These are phyloP conservation scores for Pelobates fuscus DNA, from an alignment of 2,113 vertebrate species.

Conservation along the genomic window DNA sequence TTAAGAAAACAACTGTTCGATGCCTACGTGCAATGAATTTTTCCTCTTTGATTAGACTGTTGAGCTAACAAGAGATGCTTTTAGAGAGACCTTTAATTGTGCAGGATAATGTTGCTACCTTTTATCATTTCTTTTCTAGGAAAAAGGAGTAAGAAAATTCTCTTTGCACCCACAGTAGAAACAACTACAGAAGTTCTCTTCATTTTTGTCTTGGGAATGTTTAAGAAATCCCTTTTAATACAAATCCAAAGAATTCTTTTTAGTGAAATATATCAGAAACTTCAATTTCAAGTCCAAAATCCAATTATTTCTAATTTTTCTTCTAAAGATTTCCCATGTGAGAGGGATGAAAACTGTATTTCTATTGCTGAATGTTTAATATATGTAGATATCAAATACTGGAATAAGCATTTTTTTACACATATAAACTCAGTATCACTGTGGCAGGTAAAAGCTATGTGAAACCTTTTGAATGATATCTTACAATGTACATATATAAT, in stretches of 20 bases:
- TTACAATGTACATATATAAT: not conserved
- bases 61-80: not conserved
- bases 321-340: conserved; percentile 37
- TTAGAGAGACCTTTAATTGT: not conserved
- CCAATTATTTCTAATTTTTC: conserved; percentile 43
- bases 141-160: not conserved
- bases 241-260: conserved; percentile 12
- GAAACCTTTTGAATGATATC: not conserved
- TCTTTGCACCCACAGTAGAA: not conserved
- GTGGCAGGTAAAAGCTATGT: conserved; percentile 1
- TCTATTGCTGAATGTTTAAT: conserved; percentile 36
- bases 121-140: not conserved
- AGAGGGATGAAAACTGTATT: conserved; percentile 12
- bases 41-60: not conserved
- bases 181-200: not conserved
- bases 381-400: conserved; percentile 38
- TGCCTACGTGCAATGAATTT: not conserved
- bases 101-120: not conserved
- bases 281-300: conserved; percentile 43
- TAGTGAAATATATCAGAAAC: conserved; percentile 29
- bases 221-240: not conserved
- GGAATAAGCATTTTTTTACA: conserved; percentile 22
- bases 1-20: not conserved
- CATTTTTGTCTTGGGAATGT: not conserved
- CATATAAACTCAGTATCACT: conserved; percentile 25